Percentiles rank a stretch among this genome's conserved stretches.
Conservation (phyloP, 2,888 invertebrate species). For the Bellardia pandia region DNA sequence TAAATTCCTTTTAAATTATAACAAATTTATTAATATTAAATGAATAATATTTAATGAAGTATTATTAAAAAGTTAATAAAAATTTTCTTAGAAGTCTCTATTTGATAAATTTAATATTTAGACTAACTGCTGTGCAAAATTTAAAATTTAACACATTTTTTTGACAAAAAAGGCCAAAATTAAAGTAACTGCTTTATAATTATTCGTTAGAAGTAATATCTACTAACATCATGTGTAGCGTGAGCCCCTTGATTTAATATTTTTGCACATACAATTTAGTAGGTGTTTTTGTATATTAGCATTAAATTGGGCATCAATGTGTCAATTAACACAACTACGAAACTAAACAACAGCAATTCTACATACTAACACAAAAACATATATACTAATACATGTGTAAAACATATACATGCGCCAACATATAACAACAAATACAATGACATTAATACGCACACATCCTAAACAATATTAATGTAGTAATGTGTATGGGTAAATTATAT, state of each 20-base stretch:
- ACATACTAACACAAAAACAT: constrained; percentile 4
- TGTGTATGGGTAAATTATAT: background rate
- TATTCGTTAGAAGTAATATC: no score
- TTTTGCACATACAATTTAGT: constrained; percentile 49
- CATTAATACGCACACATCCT: background rate
- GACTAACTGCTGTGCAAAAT: no score
- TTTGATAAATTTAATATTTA: no score
- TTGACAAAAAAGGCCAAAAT: no score
- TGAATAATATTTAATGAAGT: no score
- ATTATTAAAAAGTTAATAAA: no score
- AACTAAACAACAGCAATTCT: constrained; percentile 22
- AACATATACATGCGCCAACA: background rate
- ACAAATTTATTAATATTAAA: no score
- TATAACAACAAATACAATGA: background rate
- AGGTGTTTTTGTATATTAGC: constrained; percentile 68
- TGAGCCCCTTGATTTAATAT: background rate
- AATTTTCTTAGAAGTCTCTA: no score
- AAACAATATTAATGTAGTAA: constrained; percentile 8
- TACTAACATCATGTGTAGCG: background rate
- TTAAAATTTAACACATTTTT: no score
- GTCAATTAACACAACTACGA: constrained; percentile 74
- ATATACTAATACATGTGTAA: background rate
- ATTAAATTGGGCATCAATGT: constrained; percentile 74
- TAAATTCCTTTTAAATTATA: no score
- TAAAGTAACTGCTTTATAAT: no score